These are phyloP conservation scores for Ennomos erosarius DNA, from an alignment of 2,888 invertebrate genomes.

Conservation along the genomic window DNA sequence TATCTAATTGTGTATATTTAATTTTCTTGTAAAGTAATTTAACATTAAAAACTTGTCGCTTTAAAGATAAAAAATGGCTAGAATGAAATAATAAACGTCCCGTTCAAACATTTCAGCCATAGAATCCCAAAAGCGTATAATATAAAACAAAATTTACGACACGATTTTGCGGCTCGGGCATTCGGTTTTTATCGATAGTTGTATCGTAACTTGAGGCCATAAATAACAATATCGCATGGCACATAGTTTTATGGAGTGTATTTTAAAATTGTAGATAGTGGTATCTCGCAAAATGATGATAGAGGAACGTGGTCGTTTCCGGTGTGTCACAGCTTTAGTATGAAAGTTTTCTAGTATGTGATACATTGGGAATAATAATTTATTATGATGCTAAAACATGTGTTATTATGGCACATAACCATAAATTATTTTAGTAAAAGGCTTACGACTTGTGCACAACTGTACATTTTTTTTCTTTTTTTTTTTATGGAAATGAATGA, in stretches of 20 bases:
- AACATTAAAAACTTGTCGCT: too few species aligned
- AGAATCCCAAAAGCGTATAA: slow-evolving; percentile 37
- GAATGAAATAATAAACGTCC: background rate
- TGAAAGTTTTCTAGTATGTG: slow-evolving; percentile 13
- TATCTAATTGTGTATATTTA: too few species aligned
- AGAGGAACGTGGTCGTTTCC: slow-evolving; percentile 19
- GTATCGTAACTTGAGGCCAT: slow-evolving; percentile 48
- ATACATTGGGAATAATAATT: slow-evolving; percentile 3
- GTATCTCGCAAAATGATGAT: slow-evolving; percentile 23
- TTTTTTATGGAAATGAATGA: too few species aligned
- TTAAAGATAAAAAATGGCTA: background rate
- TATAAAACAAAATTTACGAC: slow-evolving; percentile 64
- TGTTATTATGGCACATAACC: too few species aligned
- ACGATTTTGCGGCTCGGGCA: slow-evolving; percentile 55
- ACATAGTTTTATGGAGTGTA: slow-evolving; percentile 29
- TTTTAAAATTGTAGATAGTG: slow-evolving; percentile 31
- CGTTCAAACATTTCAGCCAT: background rate
- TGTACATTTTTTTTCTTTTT: too few species aligned
- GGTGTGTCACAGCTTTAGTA: slow-evolving; percentile 12
- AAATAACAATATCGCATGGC: slow-evolving; percentile 43
- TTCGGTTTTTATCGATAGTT: slow-evolving; percentile 53
- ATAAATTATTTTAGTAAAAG: too few species aligned
- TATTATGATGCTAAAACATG: too few species aligned
- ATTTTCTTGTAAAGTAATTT: too few species aligned
- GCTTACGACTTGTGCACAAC: too few species aligned